Percentiles rank a stretch among this genome's conserved stretches.
Conservation (phyloP, 2,797 vertebrate species). For the Hipposideros larvatus region DNA sequence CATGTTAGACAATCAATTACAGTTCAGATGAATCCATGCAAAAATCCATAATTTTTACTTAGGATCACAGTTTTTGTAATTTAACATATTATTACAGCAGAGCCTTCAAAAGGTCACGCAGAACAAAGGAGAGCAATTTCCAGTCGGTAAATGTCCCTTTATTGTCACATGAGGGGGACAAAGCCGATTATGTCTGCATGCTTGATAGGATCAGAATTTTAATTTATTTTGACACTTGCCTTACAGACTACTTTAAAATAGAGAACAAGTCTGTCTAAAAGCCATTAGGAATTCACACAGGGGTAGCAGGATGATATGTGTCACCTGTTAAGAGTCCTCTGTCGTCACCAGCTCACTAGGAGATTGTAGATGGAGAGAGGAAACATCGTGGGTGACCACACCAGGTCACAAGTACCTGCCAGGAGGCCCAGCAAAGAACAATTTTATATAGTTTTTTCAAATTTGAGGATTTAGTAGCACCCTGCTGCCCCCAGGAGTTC, state of each 20-base stretch:
- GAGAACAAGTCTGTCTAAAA: neutral
- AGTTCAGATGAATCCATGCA: slow-evolving; percentile 66
- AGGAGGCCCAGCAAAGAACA: fast-evolving
- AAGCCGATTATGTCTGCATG: neutral
- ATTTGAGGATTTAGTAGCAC: neutral
- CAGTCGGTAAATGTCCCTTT: slow-evolving; percentile 31
- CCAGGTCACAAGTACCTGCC: neutral
- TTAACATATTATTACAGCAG: slow-evolving; percentile 66
- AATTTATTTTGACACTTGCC: slow-evolving; percentile 59
- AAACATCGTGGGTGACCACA: fast-evolving
- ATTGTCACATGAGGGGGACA: neutral
- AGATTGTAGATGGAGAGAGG: neutral
- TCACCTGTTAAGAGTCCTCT: neutral
- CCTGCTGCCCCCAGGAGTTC: neutral
- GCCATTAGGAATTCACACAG: neutral
- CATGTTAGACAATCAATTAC: slow-evolving; percentile 78
- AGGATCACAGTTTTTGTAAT: slow-evolving; percentile 63
- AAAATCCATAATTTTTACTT: slow-evolving; percentile 71
- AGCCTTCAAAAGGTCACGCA: slow-evolving; percentile 71
- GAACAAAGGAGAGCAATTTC: slow-evolving; percentile 63
- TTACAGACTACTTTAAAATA: slow-evolving; percentile 28
- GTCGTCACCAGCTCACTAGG: neutral
- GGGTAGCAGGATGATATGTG: fast-evolving
- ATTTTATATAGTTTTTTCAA: neutral
- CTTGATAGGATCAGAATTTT: slow-evolving; percentile 20